Base-by-base conservation (phyloP, 37 sponge, comb jelly and placozoan species). In the Ephydatia muelleri region DNA sequence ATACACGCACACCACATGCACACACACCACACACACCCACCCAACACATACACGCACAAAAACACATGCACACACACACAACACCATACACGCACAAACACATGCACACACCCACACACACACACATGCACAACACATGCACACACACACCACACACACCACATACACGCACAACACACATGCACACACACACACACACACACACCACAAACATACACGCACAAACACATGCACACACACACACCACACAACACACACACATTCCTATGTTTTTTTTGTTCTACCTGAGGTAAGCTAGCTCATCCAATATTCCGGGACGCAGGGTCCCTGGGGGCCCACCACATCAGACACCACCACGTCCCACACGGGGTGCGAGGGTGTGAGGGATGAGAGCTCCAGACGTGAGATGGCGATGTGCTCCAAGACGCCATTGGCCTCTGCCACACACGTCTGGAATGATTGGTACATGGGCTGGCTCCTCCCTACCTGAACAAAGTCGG, bases 301-400 rank as follows among this genome's bases (percentile, higher is more conserved):
- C 72, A 28, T 80, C 85, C 23, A 91, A 66, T 73, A 82, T 35
- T 0, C 76, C 83, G 32, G 76, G 16, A 4, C 35, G 79, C 23
- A 91, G 79, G 16, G 38, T 76, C 25, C 88, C 32, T 86, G 84
- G 48, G 93, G 87, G 25, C 78, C 81, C 34, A 87, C 79, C 34
- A 87, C 73, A 34, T 87, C 87, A 67, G 43, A 81, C 38, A 83
- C 76, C 13, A 92, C 80, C 0, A 88, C 85, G 31, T 88, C 86
- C 90, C 88, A 87, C 68, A 77, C 76, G 0, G 78, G 28, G 23
- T 81, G 80, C 8, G 82, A 75, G 6, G 38, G 33, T 26, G 80
- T 31, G 37, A 29, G 49, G 35, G 65, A 33, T 9, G 28, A 48
- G 6, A 37, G 49, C 39, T 86, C 80, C 74, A 71, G 73, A 65